Base-by-base conservation (phyloP, 1,140 invertebrate species). In the Spodoptera frugiperda region DNA sequence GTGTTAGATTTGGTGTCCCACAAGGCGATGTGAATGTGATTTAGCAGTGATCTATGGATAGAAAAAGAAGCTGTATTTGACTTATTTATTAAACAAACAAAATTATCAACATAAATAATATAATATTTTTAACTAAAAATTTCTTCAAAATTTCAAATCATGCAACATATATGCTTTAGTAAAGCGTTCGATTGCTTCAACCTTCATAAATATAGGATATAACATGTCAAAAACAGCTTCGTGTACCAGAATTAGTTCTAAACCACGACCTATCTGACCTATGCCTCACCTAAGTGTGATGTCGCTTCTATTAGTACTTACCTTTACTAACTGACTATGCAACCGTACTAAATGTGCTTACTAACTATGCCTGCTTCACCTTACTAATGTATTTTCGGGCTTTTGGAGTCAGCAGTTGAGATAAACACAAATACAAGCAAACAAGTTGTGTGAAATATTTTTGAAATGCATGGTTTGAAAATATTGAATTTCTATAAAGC, bases 321-420 rank as follows among this genome's bases (percentile, higher is more conserved):
- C 59, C 59, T 63, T 46, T 67, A 76, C 73, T 76, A 76, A 76
- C 70, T 74, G 48, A 68, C 72, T 78, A 74, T 73, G 61, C 71
- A 57, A 67, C 67, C 54, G 71, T 73, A 59, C 61, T 84, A 80
- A 84, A 77, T 87, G 79, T 88, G 84, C 84, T 91, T 92, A 79
- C 75, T 84, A 83, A 86, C 80, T 87, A 82, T 80, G 75, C 81
- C 81, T 84, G 82, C 81, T 84, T 89, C 73, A 84, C 84, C 81
- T 83, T 86, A 90, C 87, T 91, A 91, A 91, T 80, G 53, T 73
- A 73, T 82, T 87, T 89, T 79, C 81, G 82, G 84, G 80, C 70
- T 81, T 79, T 78, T 85, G 89, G 83, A 86, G 82, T 84, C 84
- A 81, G 88, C 87, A 81, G 80, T 83, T 15, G 0, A 67, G 4